Conservation (phyloP, 1,140 invertebrate species). For the Vollenhovia emeryi region DNA sequence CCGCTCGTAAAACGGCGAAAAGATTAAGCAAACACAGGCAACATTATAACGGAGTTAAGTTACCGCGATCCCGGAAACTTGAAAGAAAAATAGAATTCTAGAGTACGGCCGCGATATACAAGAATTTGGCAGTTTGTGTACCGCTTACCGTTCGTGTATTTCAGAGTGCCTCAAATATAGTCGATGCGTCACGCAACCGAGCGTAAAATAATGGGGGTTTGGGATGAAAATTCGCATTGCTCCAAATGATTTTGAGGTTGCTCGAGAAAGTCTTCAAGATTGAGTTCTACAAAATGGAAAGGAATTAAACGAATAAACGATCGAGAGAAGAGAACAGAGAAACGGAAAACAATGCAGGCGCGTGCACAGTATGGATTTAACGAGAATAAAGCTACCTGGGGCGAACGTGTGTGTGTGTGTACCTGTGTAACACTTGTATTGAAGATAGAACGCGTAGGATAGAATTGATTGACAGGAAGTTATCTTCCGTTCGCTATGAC, state of each 20-base stretch:
- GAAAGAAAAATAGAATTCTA: conserved; percentile 7
- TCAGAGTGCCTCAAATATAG: conserved; percentile 77
- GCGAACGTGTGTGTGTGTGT: background rate
- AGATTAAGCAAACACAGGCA: conserved; percentile 2
- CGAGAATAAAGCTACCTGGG: background rate
- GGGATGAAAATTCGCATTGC: conserved; percentile 67
- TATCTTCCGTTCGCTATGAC: conserved; percentile 55
- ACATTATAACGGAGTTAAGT: background rate
- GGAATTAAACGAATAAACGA: background rate
- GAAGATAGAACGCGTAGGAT: conserved; percentile 52
- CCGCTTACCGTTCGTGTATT: background rate
- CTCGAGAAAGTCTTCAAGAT: background rate
- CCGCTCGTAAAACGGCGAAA: conserved; percentile 1
- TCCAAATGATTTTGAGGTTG: conserved; percentile 12
- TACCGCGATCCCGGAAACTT: background rate
- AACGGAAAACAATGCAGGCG: background rate
- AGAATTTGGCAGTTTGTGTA: conserved; percentile 6
- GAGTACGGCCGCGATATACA: background rate
- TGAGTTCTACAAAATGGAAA: background rate
- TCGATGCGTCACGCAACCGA: conserved; percentile 55
- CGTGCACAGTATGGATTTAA: background rate
- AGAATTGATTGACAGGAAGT: conserved; percentile 62
- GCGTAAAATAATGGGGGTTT: conserved; percentile 77
- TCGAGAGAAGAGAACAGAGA: background rate
- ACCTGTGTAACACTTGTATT: conserved; percentile 31